phyloP scores from a whole-genome alignment of 2,113 vertebrate species.

The Eptatretus burgeri region DNA sequence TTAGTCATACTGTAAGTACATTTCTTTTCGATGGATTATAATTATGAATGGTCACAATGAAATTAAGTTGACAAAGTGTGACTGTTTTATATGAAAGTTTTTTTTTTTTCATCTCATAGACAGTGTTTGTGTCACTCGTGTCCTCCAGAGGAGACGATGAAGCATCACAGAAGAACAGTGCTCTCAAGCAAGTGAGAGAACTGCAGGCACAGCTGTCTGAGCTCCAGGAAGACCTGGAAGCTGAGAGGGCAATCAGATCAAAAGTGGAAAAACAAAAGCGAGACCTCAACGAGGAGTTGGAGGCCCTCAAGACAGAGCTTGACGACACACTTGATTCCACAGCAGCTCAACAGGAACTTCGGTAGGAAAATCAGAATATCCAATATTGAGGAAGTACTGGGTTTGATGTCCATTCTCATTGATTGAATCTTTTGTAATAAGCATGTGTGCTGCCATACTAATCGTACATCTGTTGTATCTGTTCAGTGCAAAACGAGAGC shows the following conservation, averaged over 20 bases:
- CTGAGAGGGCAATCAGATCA: conserved; percentile 29
- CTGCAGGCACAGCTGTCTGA: conserved; percentile 47
- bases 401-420: no score
- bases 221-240: conserved; percentile 61
- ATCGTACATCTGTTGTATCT: no score
- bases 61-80: no score
- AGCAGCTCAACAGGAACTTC: conserved; percentile 59
- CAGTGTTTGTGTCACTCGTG: neutral
- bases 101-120: no score
- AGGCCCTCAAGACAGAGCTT: conserved; percentile 53
- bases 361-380: conserved; percentile 17
- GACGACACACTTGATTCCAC: conserved; percentile 74
- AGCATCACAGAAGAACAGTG: conserved; percentile 32
- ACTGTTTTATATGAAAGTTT: no score
- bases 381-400: no score
- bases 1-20: no score
- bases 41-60: no score
- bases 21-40: no score
- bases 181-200: conserved; percentile 52
- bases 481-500: conserved; percentile 53
- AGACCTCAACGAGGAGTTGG: conserved; percentile 58
- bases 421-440: no score
- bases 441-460: no score
- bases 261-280: conserved; percentile 53
- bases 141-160: conserved; percentile 43